These are phyloP conservation scores for Parapsyche elsis DNA, from an alignment of 1,140 invertebrate species.

Conservation along the genomic window DNA sequence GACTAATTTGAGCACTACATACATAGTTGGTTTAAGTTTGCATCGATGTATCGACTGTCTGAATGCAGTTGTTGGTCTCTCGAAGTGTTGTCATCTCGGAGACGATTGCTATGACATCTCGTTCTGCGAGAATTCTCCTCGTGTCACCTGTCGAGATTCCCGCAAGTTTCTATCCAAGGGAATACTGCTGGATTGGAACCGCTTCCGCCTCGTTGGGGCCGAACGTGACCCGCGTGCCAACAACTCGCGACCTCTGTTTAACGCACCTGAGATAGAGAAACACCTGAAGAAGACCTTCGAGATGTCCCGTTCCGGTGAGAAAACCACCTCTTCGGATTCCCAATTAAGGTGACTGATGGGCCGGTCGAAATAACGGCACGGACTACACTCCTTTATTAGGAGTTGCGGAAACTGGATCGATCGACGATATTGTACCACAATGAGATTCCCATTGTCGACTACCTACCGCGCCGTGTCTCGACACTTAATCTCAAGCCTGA, in stretches of 20 bases:
- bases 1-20: too few relatives aligned
- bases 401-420: slow-evolving; percentile 8
- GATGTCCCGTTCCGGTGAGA: slow-evolving; percentile 17
- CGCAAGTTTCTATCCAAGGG: slow-evolving; percentile 5
- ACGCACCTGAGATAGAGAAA: too few relatives aligned
- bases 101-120: too few relatives aligned
- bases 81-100: too few relatives aligned
- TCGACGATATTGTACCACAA: neutral
- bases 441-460: neutral
- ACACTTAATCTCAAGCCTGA: too few relatives aligned
- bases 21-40: too few relatives aligned
- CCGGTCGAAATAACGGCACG: slow-evolving; percentile 20
- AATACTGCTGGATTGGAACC: neutral
- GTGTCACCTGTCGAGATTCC: neutral
- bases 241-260: neutral
- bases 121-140: neutral
- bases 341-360: slow-evolving; percentile 31
- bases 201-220: slow-evolving; percentile 2
- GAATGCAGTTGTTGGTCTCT: too few relatives aligned
- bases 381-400: slow-evolving; percentile 9
- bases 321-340: neutral
- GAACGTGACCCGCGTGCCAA: slow-evolving; percentile 3
- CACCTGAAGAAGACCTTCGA: neutral
- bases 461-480: too few relatives aligned
- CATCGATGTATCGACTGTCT: too few relatives aligned